phyloP scores from a whole-genome alignment of 2,888 invertebrate species.

The Salticus scenicus region DNA sequence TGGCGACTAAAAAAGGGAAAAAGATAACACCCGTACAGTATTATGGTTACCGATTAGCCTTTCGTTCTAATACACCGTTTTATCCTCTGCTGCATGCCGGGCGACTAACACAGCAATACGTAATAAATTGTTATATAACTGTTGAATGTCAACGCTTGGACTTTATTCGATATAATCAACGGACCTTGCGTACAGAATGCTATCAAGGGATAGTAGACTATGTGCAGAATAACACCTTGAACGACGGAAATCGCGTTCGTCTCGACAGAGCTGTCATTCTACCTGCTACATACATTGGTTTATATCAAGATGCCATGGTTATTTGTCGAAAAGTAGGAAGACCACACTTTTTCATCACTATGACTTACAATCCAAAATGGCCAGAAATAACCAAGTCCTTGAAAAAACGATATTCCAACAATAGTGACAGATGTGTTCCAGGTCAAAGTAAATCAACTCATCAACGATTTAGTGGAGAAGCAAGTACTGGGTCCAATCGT shows the following conservation, averaged over 20 bases:
- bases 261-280: constrained; percentile 9
- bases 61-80: no score
- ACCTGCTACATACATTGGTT: background rate
- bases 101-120: no score
- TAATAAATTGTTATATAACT: constrained; percentile 13
- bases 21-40: no score
- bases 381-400: background rate
- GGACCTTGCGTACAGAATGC: constrained; percentile 7
- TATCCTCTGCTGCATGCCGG: no score
- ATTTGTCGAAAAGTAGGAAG: background rate
- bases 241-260: constrained; percentile 1
- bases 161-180: constrained; percentile 6
- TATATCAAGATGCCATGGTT: background rate
- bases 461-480: background rate
- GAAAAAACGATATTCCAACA: background rate
- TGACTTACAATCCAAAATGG: constrained; percentile 17
- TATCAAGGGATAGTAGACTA: constrained; percentile 20
- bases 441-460: background rate
- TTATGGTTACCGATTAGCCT: no score
- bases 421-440: constrained; percentile 6
- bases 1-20: no score
- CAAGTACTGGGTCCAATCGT: constrained; percentile 19
- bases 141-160: constrained; percentile 18
- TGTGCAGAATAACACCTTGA: background rate
- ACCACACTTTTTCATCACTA: background rate